Evolutionary conservation across 1,140 invertebrate species (phyloP), one percentile per base, ranked within the genome.

Genomic region (Oppia nitens): DNA sequence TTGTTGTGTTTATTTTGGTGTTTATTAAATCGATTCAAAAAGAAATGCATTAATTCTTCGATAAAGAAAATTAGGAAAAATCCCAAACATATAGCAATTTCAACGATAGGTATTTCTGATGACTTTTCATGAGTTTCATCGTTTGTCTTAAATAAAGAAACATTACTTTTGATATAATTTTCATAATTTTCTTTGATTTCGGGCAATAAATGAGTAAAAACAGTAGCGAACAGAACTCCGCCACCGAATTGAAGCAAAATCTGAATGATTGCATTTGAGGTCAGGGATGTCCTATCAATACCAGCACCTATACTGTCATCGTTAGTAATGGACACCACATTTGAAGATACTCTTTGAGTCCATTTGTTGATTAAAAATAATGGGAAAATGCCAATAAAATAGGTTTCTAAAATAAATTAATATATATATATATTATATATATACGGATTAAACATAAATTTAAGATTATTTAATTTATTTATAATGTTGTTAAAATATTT

Each of bases 1-100:
- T 40, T 40, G 6, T 40, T 6, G 27, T 52, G 24, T n/a, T n/a
- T n/a, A n/a, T n/a, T n/a, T 9, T 51, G 47, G 29, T 61, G 55
- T n/a, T 49, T 57, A 54, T 61, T 47, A 53, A 17, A 28, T 12
- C 47, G 24, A n/a, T 27, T 12, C 11, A 61, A 21, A 55, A 61
- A 62, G 9, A 4, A 47, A 40, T 85, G 60, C 81, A 77, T 57
- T 77, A 72, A 68, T 68, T 90, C 86, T 67, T 91, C 87, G 1
- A 89, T 77, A 20, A 88, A 72, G 65, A 85, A 89, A 76, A 91
- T 85, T 3, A 83, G 72, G 69, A 89, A 89, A 70, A 91, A 90
- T 12, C 87, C 86, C 17, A 73, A 69, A 63, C 83, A 85, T 29
- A 85, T 75, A 0, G 81, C 66, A 9, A 88, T 66, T 60, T 87